Conservation (phyloP, 2,113 vertebrate species). For the Spheniscus mendiculus region DNA sequence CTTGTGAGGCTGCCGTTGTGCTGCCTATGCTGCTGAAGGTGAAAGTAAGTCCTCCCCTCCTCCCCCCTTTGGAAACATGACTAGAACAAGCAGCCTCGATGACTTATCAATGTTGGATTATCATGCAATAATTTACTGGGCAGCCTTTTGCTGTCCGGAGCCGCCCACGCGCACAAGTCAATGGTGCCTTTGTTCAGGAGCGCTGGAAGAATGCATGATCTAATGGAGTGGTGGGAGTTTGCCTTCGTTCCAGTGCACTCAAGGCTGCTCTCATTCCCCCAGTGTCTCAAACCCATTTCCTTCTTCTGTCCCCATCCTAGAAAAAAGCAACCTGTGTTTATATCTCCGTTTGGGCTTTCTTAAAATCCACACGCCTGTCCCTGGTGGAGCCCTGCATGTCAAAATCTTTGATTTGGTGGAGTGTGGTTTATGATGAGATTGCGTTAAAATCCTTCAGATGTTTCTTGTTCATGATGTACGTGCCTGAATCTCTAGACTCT, state of each 20-base stretch:
- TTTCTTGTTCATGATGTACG: neutral
- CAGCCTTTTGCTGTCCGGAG: constrained; percentile 37
- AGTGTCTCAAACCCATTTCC: constrained; percentile 28
- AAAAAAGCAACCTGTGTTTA: neutral
- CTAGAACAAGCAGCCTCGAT: constrained; percentile 12
- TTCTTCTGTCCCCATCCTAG: neutral
- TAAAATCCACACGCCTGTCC: neutral
- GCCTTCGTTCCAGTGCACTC: constrained; percentile 60
- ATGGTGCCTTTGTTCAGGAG: constrained; percentile 84
- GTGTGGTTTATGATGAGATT: neutral
- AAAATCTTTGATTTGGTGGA: neutral
- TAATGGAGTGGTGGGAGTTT: constrained; percentile 82
- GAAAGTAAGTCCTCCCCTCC: neutral
- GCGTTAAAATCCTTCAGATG: neutral
- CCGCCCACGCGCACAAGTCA: constrained; percentile 81
- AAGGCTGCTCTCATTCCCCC: constrained; percentile 52
- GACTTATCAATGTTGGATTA: constrained; percentile 41
- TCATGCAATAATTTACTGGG: constrained; percentile 52
- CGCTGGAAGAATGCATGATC: constrained; percentile 84
- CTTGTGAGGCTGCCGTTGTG: neutral
- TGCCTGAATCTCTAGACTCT: neutral
- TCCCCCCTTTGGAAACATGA: neutral
- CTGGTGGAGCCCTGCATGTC: neutral
- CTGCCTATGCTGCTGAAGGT: neutral
- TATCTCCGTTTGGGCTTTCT: neutral